Percentiles rank a stretch among this genome's conserved stretches.
Conservation (phyloP, 2,888 invertebrate genomes). For the Himalopsyche tibetana region DNA sequence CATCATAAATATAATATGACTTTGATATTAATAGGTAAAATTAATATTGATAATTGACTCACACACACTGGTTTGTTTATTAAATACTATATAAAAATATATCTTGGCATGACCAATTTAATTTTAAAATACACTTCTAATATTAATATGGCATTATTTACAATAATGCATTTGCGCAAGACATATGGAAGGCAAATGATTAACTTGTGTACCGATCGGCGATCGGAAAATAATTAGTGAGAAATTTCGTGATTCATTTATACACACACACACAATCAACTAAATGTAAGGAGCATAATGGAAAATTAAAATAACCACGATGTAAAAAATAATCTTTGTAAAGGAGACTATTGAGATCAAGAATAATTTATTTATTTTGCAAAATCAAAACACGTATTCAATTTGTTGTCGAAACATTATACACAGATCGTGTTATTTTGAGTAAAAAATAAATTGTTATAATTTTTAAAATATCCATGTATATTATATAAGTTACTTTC, state of each 20-base stretch:
- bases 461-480: too few species aligned
- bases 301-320: background rate
- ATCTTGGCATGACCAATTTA: background rate
- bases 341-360: slow-evolving; percentile 29
- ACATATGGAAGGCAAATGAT: background rate
- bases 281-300: background rate
- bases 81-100: slow-evolving; percentile 16
- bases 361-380: slow-evolving; percentile 15
- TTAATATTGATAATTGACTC: background rate
- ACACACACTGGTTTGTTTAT: background rate
- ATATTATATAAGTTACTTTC: too few species aligned
- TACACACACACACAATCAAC: too few species aligned
- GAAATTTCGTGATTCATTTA: background rate
- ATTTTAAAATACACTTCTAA: background rate
- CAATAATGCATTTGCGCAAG: background rate
- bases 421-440: too few species aligned
- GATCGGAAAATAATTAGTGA: background rate
- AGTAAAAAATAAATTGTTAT: too few species aligned
- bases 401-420: too few species aligned
- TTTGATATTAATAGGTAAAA: slow-evolving; percentile 2
- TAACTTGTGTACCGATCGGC: background rate
- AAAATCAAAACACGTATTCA: too few species aligned
- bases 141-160: slow-evolving; percentile 21
- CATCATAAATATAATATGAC: too few species aligned
- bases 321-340: slow-evolving; percentile 21